These are phyloP conservation scores for Gallinago solitaria DNA, from an alignment of 2,797 vertebrate genomes.

Conservation along the genomic window DNA sequence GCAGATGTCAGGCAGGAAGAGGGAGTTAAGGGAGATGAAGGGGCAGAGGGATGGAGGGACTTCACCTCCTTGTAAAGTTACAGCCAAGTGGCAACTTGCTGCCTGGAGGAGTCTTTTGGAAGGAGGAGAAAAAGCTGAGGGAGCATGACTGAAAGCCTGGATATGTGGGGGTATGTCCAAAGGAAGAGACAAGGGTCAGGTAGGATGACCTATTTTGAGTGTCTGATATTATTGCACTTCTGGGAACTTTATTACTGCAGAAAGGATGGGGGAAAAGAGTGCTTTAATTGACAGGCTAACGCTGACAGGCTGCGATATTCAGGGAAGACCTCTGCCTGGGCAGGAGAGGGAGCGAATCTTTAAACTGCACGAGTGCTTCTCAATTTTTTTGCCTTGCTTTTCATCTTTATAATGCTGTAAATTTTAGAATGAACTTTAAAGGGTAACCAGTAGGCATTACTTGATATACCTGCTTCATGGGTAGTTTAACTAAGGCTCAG, in stretches of 20 bases:
- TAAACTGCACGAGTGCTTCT: not conserved
- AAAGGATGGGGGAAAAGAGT: not conserved
- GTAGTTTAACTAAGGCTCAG: not conserved
- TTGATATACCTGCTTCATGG: not conserved
- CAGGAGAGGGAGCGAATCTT: not conserved
- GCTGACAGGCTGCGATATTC: not conserved
- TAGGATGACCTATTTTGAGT: not conserved
- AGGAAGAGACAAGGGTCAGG: not conserved
- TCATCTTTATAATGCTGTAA: not conserved
- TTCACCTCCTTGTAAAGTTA: not conserved
- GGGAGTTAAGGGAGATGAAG: fast-evolving
- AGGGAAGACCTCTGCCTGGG: not conserved
- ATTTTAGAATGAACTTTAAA: constrained; percentile 39
- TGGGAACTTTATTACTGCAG: not conserved
- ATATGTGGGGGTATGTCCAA: not conserved
- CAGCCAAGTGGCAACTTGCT: not conserved
- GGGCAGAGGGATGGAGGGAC: not conserved
- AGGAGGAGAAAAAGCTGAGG: not conserved
- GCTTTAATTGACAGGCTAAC: not conserved
- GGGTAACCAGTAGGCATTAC: not conserved
- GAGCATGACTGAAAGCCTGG: not conserved
- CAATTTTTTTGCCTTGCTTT: not conserved
- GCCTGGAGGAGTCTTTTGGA: not conserved
- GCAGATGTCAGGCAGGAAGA: not conserved
- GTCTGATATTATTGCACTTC: not conserved